These are phyloP conservation scores for Sciurus carolinensis DNA, from an alignment of 2,797 vertebrate genomes.

Conservation along the genomic window DNA sequence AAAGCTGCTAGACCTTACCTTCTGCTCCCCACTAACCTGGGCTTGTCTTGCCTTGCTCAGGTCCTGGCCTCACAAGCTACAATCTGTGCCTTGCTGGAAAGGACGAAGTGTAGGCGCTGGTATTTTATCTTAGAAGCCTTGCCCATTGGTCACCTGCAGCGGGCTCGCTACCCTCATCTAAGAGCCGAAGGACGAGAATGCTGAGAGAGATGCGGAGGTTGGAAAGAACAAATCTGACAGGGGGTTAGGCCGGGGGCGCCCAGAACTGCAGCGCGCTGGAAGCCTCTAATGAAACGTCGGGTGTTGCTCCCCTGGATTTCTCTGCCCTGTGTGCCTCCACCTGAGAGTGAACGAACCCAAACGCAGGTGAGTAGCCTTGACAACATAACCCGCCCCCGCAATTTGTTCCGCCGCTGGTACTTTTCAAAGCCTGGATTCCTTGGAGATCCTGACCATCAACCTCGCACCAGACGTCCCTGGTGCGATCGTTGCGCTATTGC, in stretches of 20 bases:
- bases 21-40: background rate
- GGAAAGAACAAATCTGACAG: background rate
- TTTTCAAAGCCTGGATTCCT: background rate
- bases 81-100: background rate
- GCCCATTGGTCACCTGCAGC: background rate
- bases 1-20: fast-evolving
- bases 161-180: background rate
- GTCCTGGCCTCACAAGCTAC: fast-evolving
- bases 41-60: no score
- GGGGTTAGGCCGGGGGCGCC: background rate
- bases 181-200: background rate
- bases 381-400: no score
- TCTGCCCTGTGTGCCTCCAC: background rate
- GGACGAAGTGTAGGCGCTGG: background rate
- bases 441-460: background rate
- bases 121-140: background rate
- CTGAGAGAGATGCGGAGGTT: fast-evolving
- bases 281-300: background rate
- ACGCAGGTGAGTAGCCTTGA: background rate
- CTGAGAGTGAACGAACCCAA: background rate
- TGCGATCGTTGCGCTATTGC: fast-evolving
- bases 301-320: background rate
- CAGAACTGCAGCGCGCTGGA: fast-evolving
- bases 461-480: no score
- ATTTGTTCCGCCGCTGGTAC: background rate